Evolutionary conservation across 1,140 invertebrate species (phyloP).

Genomic region (Oryctes rhinoceros): DNA sequence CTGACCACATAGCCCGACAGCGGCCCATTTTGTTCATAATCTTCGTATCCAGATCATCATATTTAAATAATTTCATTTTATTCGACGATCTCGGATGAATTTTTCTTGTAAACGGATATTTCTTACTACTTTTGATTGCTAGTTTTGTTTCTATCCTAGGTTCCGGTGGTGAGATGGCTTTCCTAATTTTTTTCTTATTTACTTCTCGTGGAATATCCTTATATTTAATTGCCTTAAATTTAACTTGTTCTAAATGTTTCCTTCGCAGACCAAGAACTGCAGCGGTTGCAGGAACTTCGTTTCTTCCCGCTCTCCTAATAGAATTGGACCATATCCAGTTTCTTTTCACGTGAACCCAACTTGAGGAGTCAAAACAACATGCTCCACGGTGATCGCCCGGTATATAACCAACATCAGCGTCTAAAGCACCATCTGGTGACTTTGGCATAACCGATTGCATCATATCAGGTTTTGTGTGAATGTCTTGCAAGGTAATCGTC

Average conservation of each 20-base stretch:
- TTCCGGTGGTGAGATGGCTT: conserved; percentile 38
- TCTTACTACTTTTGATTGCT: conserved; percentile 33
- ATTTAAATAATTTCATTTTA: conserved; percentile 53
- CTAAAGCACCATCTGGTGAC: conserved; percentile 61
- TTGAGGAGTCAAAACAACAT: conserved; percentile 74
- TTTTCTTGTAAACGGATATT: conserved; percentile 37
- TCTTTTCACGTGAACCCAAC: conserved; percentile 74
- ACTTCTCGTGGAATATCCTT: conserved; percentile 55
- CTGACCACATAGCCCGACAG: conserved; percentile 69
- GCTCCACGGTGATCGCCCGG: conserved; percentile 79
- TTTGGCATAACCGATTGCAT: conserved; percentile 60
- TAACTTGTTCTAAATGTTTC: conserved; percentile 45
- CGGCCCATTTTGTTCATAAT: conserved; percentile 69
- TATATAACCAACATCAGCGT: conserved; percentile 67
- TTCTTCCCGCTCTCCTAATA: conserved; percentile 28
- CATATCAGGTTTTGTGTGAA: conserved; percentile 65
- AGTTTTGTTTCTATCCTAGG: conserved; percentile 16
- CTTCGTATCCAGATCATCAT: conserved; percentile 73
- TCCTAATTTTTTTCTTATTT: conserved; percentile 49
- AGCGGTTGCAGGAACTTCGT: conserved; percentile 32
- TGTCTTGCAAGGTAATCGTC: conserved; percentile 63
- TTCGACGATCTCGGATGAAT: conserved; percentile 2
- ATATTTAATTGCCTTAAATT: conserved; percentile 54
- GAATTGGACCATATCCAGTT: conserved; percentile 70
- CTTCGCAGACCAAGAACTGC: conserved; percentile 40